These are phyloP conservation scores for Brachycybe producta DNA, from an alignment of 2,888 invertebrate genomes.

Conservation along the genomic window DNA sequence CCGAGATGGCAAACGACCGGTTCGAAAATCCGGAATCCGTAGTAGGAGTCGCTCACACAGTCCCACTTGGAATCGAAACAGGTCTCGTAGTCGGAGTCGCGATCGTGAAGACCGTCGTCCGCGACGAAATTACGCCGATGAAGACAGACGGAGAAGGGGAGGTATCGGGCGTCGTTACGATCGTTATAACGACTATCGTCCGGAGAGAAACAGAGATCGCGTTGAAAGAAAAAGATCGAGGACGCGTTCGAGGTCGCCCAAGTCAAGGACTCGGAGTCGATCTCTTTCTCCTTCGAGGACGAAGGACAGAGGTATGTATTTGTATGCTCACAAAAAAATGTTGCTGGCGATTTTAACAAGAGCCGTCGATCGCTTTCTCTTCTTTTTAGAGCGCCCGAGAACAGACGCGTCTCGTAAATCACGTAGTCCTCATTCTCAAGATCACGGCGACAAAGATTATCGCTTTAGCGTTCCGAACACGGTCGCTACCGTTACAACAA, in stretches of 20 bases:
- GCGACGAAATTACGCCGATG: slow-evolving; percentile 24
- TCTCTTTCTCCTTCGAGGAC: slow-evolving; percentile 21
- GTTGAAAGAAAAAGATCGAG: slow-evolving; percentile 36
- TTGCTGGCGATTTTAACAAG: not conserved
- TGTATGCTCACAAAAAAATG: not conserved
- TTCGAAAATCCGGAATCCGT: slow-evolving; percentile 8
- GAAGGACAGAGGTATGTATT: slow-evolving; percentile 16
- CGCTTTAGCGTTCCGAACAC: slow-evolving; percentile 8
- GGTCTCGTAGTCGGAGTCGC: slow-evolving; percentile 21
- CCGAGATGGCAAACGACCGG: slow-evolving; percentile 11
- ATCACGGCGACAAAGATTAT: slow-evolving; percentile 23
- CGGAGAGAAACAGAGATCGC: slow-evolving; percentile 14
- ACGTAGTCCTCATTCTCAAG: slow-evolving; percentile 12
- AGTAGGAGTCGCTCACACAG: slow-evolving; percentile 19
- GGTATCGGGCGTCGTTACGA: slow-evolving; percentile 18
- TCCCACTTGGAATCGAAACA: slow-evolving; percentile 20
- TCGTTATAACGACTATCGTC: slow-evolving; percentile 20
- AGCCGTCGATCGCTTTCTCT: too few species aligned
- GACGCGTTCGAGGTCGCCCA: slow-evolving; percentile 28
- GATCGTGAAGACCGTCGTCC: slow-evolving; percentile 20
- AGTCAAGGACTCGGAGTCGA: slow-evolving; percentile 22
- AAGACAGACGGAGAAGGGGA: slow-evolving; percentile 20
- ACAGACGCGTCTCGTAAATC: slow-evolving; percentile 12
- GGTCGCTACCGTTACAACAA: not conserved
- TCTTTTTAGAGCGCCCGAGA: slow-evolving; percentile 11